phyloP scores from a whole-genome alignment of 2,888 invertebrate genomes.

The Rhamnusium bicolor region DNA sequence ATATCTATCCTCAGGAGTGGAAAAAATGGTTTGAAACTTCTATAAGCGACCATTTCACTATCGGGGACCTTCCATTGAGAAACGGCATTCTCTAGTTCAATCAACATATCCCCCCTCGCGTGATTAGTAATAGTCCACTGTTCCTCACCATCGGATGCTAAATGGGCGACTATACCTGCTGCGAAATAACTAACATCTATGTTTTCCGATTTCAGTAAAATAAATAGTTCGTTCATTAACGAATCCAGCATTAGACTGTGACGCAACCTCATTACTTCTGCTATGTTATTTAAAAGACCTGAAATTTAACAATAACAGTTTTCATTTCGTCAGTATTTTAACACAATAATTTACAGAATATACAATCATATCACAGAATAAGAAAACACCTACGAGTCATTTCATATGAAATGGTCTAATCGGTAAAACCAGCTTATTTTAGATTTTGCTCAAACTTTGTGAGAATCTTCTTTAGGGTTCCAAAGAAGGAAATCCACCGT shows the following conservation, averaged over 20 bases:
- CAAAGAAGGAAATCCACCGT: too few species aligned
- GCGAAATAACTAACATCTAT: slow-evolving; percentile 83
- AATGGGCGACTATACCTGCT: slow-evolving; percentile 81
- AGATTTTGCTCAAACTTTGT: too few species aligned
- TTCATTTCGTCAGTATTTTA: too few species aligned
- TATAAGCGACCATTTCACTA: slow-evolving; percentile 83
- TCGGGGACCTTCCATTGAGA: slow-evolving; percentile 79
- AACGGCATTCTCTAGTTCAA: slow-evolving; percentile 75
- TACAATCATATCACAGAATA: too few species aligned
- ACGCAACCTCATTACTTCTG: slow-evolving; percentile 75
- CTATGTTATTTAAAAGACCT: slow-evolving; percentile 82
- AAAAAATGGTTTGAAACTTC: slow-evolving; percentile 82
- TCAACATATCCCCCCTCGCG: slow-evolving; percentile 68
- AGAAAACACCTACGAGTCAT: too few species aligned
- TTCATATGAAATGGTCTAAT: too few species aligned
- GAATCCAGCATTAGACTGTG: slow-evolving; percentile 62
- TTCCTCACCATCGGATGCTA: slow-evolving; percentile 75
- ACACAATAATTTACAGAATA: too few species aligned
- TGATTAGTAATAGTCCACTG: slow-evolving; percentile 69
- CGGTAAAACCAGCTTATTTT: too few species aligned
- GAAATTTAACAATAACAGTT: not conserved
- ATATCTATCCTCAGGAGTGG: slow-evolving; percentile 76
- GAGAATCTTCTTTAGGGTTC: too few species aligned
- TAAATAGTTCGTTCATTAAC: slow-evolving; percentile 59
- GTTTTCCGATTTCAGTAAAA: slow-evolving; percentile 73